phyloP scores from a whole-genome alignment of 1,140 invertebrate genomes.

The Ganaspis sp. region DNA sequence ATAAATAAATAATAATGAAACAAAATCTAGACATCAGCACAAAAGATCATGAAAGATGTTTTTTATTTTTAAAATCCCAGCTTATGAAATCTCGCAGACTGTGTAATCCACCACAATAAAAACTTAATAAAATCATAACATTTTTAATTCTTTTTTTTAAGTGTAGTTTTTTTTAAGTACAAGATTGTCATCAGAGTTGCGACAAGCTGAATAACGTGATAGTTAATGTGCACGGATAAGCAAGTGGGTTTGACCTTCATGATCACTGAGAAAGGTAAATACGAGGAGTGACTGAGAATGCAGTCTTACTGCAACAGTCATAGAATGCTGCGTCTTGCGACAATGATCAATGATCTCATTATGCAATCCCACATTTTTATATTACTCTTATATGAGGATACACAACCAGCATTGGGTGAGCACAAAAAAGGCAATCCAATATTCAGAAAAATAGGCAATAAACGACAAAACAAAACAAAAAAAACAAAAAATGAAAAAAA shows the following conservation, averaged over 20 bases:
- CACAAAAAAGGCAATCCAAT: no score
- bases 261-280: slow-evolving; percentile 13
- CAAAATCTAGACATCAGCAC: no score
- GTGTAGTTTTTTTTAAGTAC: background rate
- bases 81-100: no score
- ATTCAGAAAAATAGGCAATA: no score
- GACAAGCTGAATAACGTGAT: slow-evolving; percentile 5
- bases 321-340: slow-evolving; percentile 12
- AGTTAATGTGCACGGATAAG: slow-evolving; percentile 4
- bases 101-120: no score
- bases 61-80: no score
- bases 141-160: background rate
- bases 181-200: background rate
- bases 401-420: no score
- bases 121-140: background rate
- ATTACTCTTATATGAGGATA: no score
- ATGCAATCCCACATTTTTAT: background rate
- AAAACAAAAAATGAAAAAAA: no score
- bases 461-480: no score
- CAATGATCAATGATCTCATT: slow-evolving; percentile 13
- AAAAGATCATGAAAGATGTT: no score
- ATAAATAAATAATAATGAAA: no score
- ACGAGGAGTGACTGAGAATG: slow-evolving; percentile 9
- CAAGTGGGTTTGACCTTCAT: slow-evolving; percentile 12
- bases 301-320: slow-evolving; percentile 8